Evolutionary conservation across 2,888 invertebrate genomes (phyloP).

Genomic region (Ormyrus rosae): DNA sequence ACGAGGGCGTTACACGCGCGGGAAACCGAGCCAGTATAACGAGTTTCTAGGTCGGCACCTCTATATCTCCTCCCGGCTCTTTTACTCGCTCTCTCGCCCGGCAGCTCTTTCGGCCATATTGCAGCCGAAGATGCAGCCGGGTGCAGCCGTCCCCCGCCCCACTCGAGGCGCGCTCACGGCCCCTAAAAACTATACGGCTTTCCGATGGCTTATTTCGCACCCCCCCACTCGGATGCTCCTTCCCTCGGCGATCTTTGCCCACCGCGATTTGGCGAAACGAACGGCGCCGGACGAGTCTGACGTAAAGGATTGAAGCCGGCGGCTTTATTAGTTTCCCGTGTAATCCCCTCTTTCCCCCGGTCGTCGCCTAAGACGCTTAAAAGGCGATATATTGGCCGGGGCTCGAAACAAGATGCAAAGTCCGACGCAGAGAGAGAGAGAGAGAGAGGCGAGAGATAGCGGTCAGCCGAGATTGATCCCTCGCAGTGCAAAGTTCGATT

Average conservation of each 20-base stretch:
- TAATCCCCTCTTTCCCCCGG: too few species aligned
- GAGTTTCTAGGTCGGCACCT: slow-evolving; percentile 41
- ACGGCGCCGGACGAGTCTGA: too few species aligned
- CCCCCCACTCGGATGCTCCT: too few species aligned
- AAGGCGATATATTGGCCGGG: slow-evolving; percentile 1
- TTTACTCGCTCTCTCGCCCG: neutral
- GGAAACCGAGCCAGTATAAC: slow-evolving; percentile 25
- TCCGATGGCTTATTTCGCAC: too few species aligned
- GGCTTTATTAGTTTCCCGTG: too few species aligned
- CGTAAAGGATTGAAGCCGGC: too few species aligned
- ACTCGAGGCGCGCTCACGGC: too few species aligned
- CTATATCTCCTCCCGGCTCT: neutral
- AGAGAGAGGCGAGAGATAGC: neutral
- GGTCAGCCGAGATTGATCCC: slow-evolving; percentile 44
- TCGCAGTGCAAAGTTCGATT: slow-evolving; percentile 19
- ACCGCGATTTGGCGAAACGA: too few species aligned
- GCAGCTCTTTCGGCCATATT: neutral
- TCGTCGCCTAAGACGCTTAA: slow-evolving; percentile 33
- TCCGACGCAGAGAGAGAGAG: neutral
- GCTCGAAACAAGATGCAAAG: slow-evolving; percentile 36
- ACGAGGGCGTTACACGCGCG: slow-evolving; percentile 44
- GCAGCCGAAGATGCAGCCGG: slow-evolving; percentile 8
- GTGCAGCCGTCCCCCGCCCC: too few species aligned
- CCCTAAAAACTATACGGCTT: too few species aligned
- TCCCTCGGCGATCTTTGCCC: too few species aligned